Evolutionary conservation across 2,888 invertebrate species (phyloP), one percentile per base, ranked within the genome.

Genomic region (Acholoe squamosa): DNA sequence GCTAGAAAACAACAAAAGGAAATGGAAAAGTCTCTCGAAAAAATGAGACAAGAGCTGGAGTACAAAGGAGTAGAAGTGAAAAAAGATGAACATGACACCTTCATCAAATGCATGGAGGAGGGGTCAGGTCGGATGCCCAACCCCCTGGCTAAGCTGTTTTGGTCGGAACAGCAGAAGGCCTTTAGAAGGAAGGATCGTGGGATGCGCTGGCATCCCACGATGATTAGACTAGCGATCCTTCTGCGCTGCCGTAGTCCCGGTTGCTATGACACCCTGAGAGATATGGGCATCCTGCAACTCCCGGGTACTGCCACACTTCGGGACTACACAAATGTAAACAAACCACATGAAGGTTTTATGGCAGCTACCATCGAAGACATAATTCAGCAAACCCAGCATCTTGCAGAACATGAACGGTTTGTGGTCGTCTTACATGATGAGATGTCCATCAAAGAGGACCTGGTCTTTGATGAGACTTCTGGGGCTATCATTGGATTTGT

Each of bases 151-250:
- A 88, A 89, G 25, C 28, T 89, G 14, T 90, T 90, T 28, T 90
- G 90, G 90, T 12, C 56, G 28, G 54, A 88, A 22, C 90, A 90
- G 31, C 19, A 25, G 43, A 86, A 88, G 43, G 86, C 86, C 0
- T 71, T 90, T 33, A 5, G 25, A 25, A 33, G 51, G 51, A 56
- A 56, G 52, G 88, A 14, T 19, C 56, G 51, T 3, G 90, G 90
- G 31, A 90, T 86, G 86, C 67, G 90, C 34, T 90, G 86, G 90
- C 86, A 90, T 43, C 90, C 90, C 10, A 86, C 34, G 67, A 61
- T 90, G 71, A 33, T 90, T 16, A 61, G 90, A 3, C 84, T 90
- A 7, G 90, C 88, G 19, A 71, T 90, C 22, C 88, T 88, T n/a
- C 25, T 90, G 5, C 61, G 84, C 16, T 28, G 43, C 28, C 71